These are phyloP conservation scores for Euzetes globulus DNA, from an alignment of 2,888 invertebrate species.

Conservation along the genomic window DNA sequence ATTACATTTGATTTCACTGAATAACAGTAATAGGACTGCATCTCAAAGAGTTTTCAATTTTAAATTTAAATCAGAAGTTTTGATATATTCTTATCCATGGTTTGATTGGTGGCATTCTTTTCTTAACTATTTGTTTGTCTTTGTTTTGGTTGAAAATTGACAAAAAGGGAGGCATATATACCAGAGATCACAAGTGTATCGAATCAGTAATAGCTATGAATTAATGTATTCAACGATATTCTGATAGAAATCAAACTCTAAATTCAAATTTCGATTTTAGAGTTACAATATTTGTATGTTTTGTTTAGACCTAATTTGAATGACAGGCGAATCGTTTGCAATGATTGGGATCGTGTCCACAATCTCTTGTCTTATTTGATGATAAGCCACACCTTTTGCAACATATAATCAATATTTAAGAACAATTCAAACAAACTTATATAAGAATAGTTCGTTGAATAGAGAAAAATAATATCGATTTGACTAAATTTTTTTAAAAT, in stretches of 20 bases:
- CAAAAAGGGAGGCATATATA: conserved; percentile 2
- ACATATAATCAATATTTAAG: conserved; percentile 25
- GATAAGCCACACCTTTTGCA: conserved; percentile 23
- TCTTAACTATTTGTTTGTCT: background rate
- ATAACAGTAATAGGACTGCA: no score
- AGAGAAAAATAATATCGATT: background rate
- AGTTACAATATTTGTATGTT: background rate
- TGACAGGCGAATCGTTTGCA: conserved; percentile 2
- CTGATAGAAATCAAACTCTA: conserved; percentile 8
- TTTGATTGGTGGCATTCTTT: no score
- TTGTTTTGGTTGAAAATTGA: background rate
- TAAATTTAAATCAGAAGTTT: no score
- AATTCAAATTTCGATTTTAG: background rate
- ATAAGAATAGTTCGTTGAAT: background rate
- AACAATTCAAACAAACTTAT: background rate
- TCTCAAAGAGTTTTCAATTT: no score
- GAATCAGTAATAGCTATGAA: conserved; percentile 16
- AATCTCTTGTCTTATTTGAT: conserved; percentile 4
- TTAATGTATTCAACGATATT: background rate
- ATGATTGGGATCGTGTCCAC: conserved; percentile 11
- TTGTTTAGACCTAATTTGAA: background rate
- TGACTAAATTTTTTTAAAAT: no score
- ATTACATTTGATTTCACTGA: no score
- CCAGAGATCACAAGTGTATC: conserved; percentile 1
- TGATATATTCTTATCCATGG: no score